phyloP scores from a whole-genome alignment of 1,140 invertebrate genomes.

The Procambarus clarkii region DNA sequence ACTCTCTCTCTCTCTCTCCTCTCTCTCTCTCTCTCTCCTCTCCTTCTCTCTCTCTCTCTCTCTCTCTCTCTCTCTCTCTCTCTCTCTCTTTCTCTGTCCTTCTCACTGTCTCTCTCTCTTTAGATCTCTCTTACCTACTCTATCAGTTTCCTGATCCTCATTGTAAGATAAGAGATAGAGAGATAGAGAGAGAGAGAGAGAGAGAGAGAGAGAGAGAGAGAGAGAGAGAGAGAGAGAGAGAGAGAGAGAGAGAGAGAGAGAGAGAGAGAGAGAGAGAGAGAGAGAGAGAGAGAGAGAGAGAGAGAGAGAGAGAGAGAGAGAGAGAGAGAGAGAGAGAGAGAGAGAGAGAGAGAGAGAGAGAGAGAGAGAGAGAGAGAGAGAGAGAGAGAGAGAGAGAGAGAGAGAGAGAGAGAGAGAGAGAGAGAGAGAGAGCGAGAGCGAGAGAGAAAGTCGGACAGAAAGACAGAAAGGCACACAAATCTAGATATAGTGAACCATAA shows the following conservation, averaged over 20 bases:
- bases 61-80: too few relatives aligned
- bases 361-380: conserved; percentile 20
- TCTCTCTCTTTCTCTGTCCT: too few relatives aligned
- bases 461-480: too few relatives aligned
- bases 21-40: neutral
- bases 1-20: neutral
- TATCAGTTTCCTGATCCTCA: too few relatives aligned
- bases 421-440: too few relatives aligned
- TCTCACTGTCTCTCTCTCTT: too few relatives aligned
- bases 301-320: conserved; percentile 20
- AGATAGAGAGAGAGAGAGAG: neutral
- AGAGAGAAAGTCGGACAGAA: too few relatives aligned
- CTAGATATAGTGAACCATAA: too few relatives aligned
- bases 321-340: conserved; percentile 20
- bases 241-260: conserved; percentile 12
- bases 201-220: too few relatives aligned
- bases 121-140: too few relatives aligned
- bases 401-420: too few relatives aligned
- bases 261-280: conserved; percentile 20
- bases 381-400: neutral
- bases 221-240: conserved; percentile 20
- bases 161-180: neutral
- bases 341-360: conserved; percentile 20
- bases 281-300: conserved; percentile 20
- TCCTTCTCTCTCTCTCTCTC: neutral